Conservation (phyloP, 2,888 invertebrate genomes). For the Loripinus fragilis region DNA sequence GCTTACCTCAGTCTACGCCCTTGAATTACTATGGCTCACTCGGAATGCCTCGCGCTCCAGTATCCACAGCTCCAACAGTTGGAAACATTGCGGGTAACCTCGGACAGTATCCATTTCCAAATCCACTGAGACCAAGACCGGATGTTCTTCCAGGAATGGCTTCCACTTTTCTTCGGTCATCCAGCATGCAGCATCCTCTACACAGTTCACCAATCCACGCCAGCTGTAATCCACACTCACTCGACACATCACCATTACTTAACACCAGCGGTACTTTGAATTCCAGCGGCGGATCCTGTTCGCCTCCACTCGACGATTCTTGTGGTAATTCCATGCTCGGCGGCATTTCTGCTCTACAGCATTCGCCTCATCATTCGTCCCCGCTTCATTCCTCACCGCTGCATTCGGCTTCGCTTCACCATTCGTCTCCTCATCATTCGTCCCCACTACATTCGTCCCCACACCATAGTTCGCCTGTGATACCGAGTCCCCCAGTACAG, state of each 20-base stretch:
- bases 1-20: constrained; percentile 64
- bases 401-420: constrained; percentile 20
- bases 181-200: constrained; percentile 48
- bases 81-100: constrained; percentile 57
- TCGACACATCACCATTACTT: constrained; percentile 30
- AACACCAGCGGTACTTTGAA: constrained; percentile 52
- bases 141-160: constrained; percentile 67
- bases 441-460: constrained; percentile 32
- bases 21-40: constrained; percentile 75
- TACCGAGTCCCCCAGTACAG: constrained; percentile 24
- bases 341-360: constrained; percentile 48
- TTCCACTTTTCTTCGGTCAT: constrained; percentile 56
- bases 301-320: constrained; percentile 53
- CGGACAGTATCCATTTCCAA: constrained; percentile 64
- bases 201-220: constrained; percentile 42
- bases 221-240: constrained; percentile 32
- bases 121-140: constrained; percentile 64
- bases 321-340: constrained; percentile 47
- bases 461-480: constrained; percentile 33
- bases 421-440: constrained; percentile 23
- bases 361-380: constrained; percentile 30
- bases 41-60: constrained; percentile 54
- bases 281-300: constrained; percentile 54
- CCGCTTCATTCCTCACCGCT: constrained; percentile 22
- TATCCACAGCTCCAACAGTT: constrained; percentile 42